Percentiles rank a stretch among this genome's conserved stretches.
These are phyloP conservation scores for Danio jaintianensis DNA, from an alignment of 2,797 vertebrate species.

Conservation along the genomic window DNA sequence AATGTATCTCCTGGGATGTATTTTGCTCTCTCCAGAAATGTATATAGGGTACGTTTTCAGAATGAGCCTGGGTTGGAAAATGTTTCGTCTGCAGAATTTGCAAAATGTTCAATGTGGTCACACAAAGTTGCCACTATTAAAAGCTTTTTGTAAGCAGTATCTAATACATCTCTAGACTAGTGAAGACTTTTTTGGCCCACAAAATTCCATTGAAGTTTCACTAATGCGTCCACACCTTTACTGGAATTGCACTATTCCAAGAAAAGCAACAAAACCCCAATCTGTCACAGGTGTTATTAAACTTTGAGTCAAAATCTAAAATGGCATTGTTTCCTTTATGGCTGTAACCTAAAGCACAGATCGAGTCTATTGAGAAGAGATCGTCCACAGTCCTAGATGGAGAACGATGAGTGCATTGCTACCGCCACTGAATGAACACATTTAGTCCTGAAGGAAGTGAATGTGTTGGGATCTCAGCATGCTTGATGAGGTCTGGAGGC, in stretches of 20 bases:
- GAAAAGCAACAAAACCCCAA: background rate
- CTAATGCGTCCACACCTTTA: background rate
- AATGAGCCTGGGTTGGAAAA: too few species aligned
- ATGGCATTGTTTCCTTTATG: slow-evolving; percentile 52
- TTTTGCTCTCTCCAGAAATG: too few species aligned
- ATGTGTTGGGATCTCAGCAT: slow-evolving; percentile 12
- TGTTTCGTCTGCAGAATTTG: too few species aligned
- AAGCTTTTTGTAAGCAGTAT: too few species aligned
- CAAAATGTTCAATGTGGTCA: too few species aligned
- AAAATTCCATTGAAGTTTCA: background rate
- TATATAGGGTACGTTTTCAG: too few species aligned
- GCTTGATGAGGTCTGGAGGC: slow-evolving; percentile 33
- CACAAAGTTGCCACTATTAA: too few species aligned
- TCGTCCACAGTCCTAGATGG: slow-evolving; percentile 25
- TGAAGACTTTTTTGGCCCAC: background rate
- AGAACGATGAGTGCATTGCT: slow-evolving; percentile 43
- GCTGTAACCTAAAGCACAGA: slow-evolving; percentile 36
- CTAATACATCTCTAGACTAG: too few species aligned
- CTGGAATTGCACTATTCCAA: slow-evolving; percentile 12
- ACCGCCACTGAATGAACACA: slow-evolving; percentile 43
- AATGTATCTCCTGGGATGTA: too few species aligned
- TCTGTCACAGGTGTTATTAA: slow-evolving; percentile 28
- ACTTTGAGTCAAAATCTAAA: slow-evolving; percentile 13
- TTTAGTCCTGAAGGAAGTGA: slow-evolving; percentile 37
- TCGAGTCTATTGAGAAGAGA: slow-evolving; percentile 14